A percentile compares a stretch with the other conserved stretches of the same genome.
phyloP scores from a whole-genome alignment of 2,797 vertebrate genomes.

The Hydrolagus colliei region DNA sequence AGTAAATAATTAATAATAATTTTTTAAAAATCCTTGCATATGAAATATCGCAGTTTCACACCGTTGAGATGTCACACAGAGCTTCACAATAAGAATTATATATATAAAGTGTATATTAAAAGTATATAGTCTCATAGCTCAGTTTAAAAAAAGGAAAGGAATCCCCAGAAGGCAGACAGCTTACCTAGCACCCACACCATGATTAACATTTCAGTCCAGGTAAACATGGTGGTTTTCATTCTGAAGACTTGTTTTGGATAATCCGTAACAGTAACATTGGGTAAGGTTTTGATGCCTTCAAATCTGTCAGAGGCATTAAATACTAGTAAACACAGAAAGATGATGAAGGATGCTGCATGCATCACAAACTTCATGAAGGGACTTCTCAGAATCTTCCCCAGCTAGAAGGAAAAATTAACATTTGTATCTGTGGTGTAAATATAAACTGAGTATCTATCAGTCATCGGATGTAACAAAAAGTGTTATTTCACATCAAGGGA shows the following conservation, averaged over 20 bases:
- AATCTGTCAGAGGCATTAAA: conserved; percentile 81
- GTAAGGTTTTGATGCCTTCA: conserved; percentile 68
- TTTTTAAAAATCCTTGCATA: not conserved
- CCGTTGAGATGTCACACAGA: too few species aligned
- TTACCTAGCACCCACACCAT: conserved; percentile 84
- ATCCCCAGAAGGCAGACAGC: conserved; percentile 37
- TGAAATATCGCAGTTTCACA: too few species aligned
- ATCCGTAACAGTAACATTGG: conserved; percentile 73
- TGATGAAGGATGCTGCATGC: conserved; percentile 79
- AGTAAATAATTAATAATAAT: not conserved
- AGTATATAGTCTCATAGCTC: too few species aligned
- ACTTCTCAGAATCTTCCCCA: conserved; percentile 73
- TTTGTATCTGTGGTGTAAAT: conserved; percentile 8
- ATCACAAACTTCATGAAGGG: conserved; percentile 86
- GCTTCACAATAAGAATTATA: too few species aligned
- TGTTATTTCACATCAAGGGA: not conserved
- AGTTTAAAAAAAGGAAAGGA: not conserved
- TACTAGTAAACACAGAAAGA: conserved; percentile 77
- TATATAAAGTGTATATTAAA: too few species aligned
- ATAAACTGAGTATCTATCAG: conserved; percentile 16
- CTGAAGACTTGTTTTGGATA: conserved; percentile 78
- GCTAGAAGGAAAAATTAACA: conserved; percentile 50
- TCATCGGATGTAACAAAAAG: not conserved
- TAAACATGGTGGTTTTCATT: conserved; percentile 76
- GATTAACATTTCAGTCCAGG: conserved; percentile 79